A percentile compares a stretch with the other conserved stretches of the same genome.
phyloP scores from a whole-genome alignment of 2,888 invertebrate genomes.

The Lasioglossum figueresi region DNA sequence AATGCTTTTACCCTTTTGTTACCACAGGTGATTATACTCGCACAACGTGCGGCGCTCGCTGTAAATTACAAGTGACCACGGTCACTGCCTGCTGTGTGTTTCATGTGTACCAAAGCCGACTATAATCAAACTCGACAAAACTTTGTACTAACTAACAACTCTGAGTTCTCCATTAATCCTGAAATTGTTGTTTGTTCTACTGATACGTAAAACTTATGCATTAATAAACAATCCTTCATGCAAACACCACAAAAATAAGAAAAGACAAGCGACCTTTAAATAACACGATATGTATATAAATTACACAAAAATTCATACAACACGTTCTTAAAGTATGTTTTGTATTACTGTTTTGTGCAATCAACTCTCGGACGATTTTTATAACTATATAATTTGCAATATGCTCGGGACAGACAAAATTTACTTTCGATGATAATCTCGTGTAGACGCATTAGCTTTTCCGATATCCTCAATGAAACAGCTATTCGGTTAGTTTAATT shows the following conservation, averaged over 20 bases:
- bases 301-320: too few relatives aligned
- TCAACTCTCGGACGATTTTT: too few relatives aligned
- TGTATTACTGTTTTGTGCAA: background rate
- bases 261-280: background rate
- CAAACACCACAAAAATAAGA: too few relatives aligned
- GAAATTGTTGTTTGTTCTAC: background rate
- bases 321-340: background rate
- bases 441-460: too few relatives aligned
- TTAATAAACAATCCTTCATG: too few relatives aligned
- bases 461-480: too few relatives aligned
- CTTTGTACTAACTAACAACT: background rate
- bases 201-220: background rate
- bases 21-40: background rate
- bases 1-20: background rate
- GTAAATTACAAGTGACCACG: background rate
- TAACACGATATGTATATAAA: too few relatives aligned
- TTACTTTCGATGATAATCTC: too few relatives aligned
- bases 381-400: too few relatives aligned
- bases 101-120: background rate
- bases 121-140: background rate
- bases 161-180: background rate
- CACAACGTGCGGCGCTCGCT: background rate
- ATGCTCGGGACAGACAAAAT: too few relatives aligned
- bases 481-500: too few relatives aligned
- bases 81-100: background rate